Base-by-base conservation (phyloP, 2,888 invertebrate species). In the Leucoma salicis region DNA sequence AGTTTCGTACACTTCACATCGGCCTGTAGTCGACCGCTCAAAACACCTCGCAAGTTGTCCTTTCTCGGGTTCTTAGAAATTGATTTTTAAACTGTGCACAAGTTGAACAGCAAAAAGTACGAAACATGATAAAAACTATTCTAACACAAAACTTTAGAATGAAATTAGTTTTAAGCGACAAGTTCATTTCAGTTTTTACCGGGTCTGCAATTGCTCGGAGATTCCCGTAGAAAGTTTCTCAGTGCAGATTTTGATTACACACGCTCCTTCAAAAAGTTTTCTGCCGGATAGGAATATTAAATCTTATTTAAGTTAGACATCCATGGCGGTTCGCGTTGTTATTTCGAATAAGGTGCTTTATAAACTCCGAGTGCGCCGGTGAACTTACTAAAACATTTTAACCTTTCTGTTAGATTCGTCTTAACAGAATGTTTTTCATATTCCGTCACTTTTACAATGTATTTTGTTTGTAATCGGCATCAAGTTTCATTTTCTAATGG, bases 301-400 rank as follows among this genome's bases (percentile, higher is more conserved):
- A 89, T 89, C 86, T 83, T 87, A 87, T 88, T 88, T 88, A 87
- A 89, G 78, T 88, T 87, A 85, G 86, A 86, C 83, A 83, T 83
- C 80, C 78, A 76, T 76, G 66, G 78, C 73, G 74, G 78, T 81
- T 81, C 71, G 72, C 80, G 78, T 84, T 87, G 84, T 88, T 88
- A 87, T 87, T 86, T 85, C 84, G 79, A 82, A 84, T 86, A 86
- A 84, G 80, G 79, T 78, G 80, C 77, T 82, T 82, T 84, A 81
- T 80, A 82, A 86, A 81, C 78, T 83, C 69, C 50, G 55, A 74
- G 66, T 71, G 63, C 63, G 49, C 52, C 46, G 66, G 60, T 60
- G 53, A 74, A 78, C 68, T 82, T 70, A 59, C 60, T 57, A 60
- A 68, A 69, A 74, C 76, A 72, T 77, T 77, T 78, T 76, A 79